Evolutionary conservation across 2,888 invertebrate genomes (phyloP), one percentile per base, ranked within the genome.

Genomic region (Leptinotarsa juncta): DNA sequence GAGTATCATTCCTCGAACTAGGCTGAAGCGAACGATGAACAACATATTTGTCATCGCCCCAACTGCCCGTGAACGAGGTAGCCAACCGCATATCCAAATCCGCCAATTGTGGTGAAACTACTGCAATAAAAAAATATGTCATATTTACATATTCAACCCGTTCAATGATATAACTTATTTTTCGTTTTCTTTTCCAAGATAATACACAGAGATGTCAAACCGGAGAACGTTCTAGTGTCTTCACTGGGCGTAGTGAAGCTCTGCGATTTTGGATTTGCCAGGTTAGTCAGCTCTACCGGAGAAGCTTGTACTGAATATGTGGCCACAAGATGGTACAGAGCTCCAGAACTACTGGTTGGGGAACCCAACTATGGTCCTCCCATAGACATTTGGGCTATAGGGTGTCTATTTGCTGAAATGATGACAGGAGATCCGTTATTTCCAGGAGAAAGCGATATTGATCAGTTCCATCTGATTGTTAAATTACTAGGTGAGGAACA

Each of bases 201-300:
- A 82, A 94, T 97, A 82, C 96, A 97, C 85, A 90, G 97, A 65
- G 96, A 96, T 85, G 92, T 96, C 65, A 97, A 97, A 84, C 97
- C 96, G 3, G 96, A 97, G 86, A 97, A 97, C 86, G 94, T 97
- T 62, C 89, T 96, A 73, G 94, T 97, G 0, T 95, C 95, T 0
- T 92, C 92, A 76, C 88, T 91, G 55, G 96, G 96, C 0, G 93
- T 96, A 4, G 94, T 96, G 55, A 96, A 97, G 88, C 89, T 97
- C n/a, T 96, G 96, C 86, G 96, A 97, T 89, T 94, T 97, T 81
- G 96, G 97, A 1, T 96, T 96, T 85, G 96, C 96, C 0, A 89
- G 96, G 51, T 89, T 94, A 0, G 89, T 94, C 72, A 92, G 93
- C 0, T 90, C 91, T 0, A 90, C 92, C 2, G 94, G 94, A 0